Conservation (phyloP, 2,113 vertebrate genomes). For the Cygnus atratus region DNA sequence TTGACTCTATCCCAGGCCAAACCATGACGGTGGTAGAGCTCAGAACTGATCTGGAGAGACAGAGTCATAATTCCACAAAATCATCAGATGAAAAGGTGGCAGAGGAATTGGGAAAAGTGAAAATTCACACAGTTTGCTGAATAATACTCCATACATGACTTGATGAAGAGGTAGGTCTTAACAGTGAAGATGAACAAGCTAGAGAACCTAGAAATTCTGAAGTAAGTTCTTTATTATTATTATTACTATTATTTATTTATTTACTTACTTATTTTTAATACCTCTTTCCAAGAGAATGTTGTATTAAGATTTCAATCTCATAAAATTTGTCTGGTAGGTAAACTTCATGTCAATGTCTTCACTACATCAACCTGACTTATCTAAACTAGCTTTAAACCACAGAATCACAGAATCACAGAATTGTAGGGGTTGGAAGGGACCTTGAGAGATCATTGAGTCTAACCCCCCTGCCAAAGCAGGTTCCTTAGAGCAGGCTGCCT, state of each 20-base stretch:
- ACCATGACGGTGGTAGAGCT: neutral
- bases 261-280: too few species aligned
- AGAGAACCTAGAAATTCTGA: neutral
- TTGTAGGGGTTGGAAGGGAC: too few species aligned
- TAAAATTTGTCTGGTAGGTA: neutral
- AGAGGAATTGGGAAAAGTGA: neutral
- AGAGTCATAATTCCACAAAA: neutral
- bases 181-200: neutral
- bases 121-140: neutral
- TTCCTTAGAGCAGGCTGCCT: too few species aligned
- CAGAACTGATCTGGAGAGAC: neutral
- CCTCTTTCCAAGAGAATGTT: neutral
- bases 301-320: neutral
- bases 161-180: neutral
- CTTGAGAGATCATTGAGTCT: too few species aligned
- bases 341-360: neutral
- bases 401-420: too few species aligned
- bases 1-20: too few species aligned
- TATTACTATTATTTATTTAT: too few species aligned
- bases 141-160: fast-evolving
- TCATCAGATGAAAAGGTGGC: neutral
- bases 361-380: neutral
- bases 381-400: neutral
- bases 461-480: too few species aligned
- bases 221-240: neutral